Evolutionary conservation across 2,888 invertebrate species (phyloP).

Genomic region (Heteromyza rotundicornis): DNA sequence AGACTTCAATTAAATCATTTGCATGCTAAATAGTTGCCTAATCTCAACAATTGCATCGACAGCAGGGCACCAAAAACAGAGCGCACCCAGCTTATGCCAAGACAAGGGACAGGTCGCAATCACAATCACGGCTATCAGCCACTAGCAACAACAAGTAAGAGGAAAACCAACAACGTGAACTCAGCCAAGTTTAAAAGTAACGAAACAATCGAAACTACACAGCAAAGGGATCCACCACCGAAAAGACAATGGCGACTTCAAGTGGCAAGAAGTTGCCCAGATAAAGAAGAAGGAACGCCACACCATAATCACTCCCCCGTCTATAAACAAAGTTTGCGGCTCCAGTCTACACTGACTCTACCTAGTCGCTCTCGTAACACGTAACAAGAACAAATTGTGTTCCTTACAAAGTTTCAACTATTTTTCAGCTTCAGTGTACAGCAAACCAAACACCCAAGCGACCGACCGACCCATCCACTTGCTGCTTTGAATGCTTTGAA

Average conservation of each 20-base stretch:
- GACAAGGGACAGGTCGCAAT: not conserved
- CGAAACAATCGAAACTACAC: constrained; percentile 15
- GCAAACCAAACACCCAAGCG: no score
- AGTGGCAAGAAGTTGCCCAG: not conserved
- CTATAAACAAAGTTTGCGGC: constrained; percentile 35
- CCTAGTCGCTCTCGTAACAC: not conserved
- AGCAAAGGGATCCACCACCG: not conserved
- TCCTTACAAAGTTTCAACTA: no score
- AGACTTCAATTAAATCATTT: constrained; percentile 45
- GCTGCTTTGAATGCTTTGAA: no score
- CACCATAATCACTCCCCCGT: constrained; percentile 27
- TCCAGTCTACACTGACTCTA: no score
- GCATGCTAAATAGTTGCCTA: constrained; percentile 39
- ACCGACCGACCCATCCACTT: no score
- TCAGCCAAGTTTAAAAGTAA: constrained; percentile 22
- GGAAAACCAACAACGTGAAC: constrained; percentile 17
- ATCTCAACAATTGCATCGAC: constrained; percentile 13
- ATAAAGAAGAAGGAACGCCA: no score
- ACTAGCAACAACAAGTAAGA: constrained; percentile 16
- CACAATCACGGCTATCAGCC: constrained; percentile 1
- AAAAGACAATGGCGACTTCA: not conserved
- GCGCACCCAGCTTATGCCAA: not conserved
- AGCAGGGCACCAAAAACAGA: constrained; percentile 22
- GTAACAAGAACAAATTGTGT: not conserved
- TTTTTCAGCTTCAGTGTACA: no score